Evolutionary conservation across 2,797 vertebrate genomes (phyloP), one percentile per base, ranked within the genome.

Genomic region (Falco peregrinus): DNA sequence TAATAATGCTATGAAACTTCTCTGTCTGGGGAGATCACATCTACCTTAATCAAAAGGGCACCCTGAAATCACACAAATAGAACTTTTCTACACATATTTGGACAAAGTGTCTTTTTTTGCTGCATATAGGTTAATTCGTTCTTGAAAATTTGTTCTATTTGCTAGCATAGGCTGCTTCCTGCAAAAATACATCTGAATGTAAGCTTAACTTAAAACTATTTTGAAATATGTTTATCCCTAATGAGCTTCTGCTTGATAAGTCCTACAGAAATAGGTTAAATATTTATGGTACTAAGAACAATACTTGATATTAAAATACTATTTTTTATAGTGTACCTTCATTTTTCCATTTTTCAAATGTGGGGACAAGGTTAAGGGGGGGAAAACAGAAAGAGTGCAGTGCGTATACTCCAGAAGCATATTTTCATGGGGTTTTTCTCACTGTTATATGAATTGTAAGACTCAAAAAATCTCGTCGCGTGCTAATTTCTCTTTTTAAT

Each of bases 81-180:
- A 63, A 69, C 1, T 31, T 25, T 76, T 59, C 16, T 68, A 16
- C 10, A 57, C 15, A 12, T 65, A 21, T 83, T 79, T 51, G 33
- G 21, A 37, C 4, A 61, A 87, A 71, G 3, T 22, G 5, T 8
- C 9, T 37, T 41, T 14, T 68, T 64, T 45, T 5, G 13, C n/a
- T 51, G 29, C 2, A 4, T 25, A 18, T 18, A 45, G 5, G 26
- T 84, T 47, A 51, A 48, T 21, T 64, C 22, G 15, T 50, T 33
- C 56, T 80, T 76, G n/a, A 85, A 59, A 79, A 61, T 25, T 21
- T 67, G 10, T 69, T 84, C 16, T 61, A 5, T 73, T 92, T 76
- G 26, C 12, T 57, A n/a, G 18, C 0, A 0, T 45, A 39, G 37
- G 16, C 12, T 76, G 75, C 45, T 64, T 77, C 39, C 13, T 67